Evolutionary conservation across 2,888 invertebrate species (phyloP).

Genomic region (Hermaeophaga mercurialis): DNA sequence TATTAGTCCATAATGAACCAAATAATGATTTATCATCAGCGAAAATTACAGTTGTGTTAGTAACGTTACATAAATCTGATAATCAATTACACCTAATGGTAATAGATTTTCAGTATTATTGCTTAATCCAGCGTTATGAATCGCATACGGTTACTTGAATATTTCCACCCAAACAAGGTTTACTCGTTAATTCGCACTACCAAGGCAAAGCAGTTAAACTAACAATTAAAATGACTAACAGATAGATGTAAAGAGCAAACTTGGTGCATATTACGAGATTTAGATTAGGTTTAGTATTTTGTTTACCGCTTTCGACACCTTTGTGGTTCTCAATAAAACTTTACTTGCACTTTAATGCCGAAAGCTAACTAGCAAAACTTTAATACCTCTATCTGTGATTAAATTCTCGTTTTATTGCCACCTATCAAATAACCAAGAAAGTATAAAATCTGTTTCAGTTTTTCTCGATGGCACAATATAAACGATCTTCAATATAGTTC

Average conservation of each 20-base stretch:
- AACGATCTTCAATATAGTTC: conserved; percentile 13
- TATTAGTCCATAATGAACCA: too few relatives aligned
- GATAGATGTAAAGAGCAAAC: not conserved
- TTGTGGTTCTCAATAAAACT: conserved; percentile 15
- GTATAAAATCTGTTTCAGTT: conserved; percentile 13
- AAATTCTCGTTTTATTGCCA: conserved; percentile 13
- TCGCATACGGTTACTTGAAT: conserved; percentile 8
- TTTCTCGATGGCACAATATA: conserved; percentile 6
- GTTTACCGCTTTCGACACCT: conserved; percentile 19
- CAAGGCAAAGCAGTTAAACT: not conserved
- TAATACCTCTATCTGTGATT: conserved; percentile 10
- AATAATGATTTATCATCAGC: too few relatives aligned
- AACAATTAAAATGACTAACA: not conserved
- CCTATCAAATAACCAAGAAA: conserved; percentile 8
- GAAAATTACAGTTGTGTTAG: too few relatives aligned
- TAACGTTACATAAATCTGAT: conserved; percentile 5
- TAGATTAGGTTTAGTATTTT: conserved; percentile 26
- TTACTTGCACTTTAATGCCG: conserved; percentile 18
- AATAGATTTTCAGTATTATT: conserved; percentile 2
- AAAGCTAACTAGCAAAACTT: not conserved
- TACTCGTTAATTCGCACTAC: not conserved
- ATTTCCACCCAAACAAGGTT: conserved; percentile 2
- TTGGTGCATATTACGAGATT: not conserved
- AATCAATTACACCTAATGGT: conserved; percentile 13
- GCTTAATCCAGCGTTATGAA: conserved; percentile 8